Evolutionary conservation across 2,888 invertebrate genomes (phyloP), one percentile per base, ranked within the genome.

Genomic region (Apocheima hispidaria): DNA sequence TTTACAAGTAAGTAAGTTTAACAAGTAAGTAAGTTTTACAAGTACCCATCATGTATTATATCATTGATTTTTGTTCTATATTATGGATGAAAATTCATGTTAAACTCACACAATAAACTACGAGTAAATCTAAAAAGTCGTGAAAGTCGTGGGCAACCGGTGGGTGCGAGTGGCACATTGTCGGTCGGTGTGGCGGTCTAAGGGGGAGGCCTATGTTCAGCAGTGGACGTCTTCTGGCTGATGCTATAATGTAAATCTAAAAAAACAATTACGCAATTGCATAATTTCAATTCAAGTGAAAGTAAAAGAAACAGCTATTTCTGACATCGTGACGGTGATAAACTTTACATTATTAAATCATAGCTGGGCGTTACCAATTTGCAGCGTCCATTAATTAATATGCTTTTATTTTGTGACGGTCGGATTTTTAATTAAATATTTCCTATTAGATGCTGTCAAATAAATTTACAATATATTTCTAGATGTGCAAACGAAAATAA

Each of bases 361-460:
- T 33, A 52, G 9, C 30, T 56, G 61, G 61, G 61, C 61, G 61
- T 61, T 55, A 56, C 60, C 61, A 61, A 60, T 61, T 61, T 51
- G 61, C 55, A 43, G 7, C 38, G 26, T 33, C 44, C 46, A 55
- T 55, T 61, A 50, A 38, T 61, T 61, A 61, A 55, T 61, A 56
- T 51, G 55, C 38, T 61, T 50, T 51, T 60, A 55, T 61, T 60
- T 41, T 41, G 61, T 56, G 33, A 35, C 51, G 41, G 38, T 36
- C 20, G 20, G 54, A 44, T 69, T 54, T 67, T 67, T 52, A 63
- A 66, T 64, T 58, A 58, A 67, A 67, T 63, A 63, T 53, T 60
- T 63, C 38, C 21, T 48, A 59, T 60, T 54, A 43, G 35, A 41
- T 36, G 20, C 30, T 59, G 36, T 43, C 58, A 21, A 14, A 46